Percentiles rank a stretch among this genome's conserved stretches.
These are phyloP conservation scores for Stenopsyche tienmushanensis DNA, from an alignment of 1,140 invertebrate genomes.

Conservation along the genomic window DNA sequence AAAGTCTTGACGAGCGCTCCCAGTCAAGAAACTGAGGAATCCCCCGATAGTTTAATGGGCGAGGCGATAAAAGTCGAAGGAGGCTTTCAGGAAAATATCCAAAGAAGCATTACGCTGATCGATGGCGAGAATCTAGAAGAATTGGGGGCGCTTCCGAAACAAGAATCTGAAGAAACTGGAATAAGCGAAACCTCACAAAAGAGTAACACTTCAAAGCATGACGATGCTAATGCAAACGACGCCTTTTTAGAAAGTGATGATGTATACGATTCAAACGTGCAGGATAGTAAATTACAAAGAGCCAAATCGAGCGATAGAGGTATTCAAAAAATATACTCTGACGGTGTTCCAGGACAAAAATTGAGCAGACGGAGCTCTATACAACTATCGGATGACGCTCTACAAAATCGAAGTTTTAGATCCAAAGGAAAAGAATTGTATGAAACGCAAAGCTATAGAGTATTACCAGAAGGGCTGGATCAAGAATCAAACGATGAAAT, in stretches of 20 bases:
- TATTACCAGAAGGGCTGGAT: conserved; percentile 47
- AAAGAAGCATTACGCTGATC: conserved; percentile 28
- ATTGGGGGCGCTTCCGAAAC: neutral
- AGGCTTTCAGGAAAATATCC: conserved; percentile 12
- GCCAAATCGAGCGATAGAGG: conserved; percentile 28
- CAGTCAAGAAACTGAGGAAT: conserved; percentile 28
- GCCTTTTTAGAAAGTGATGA: conserved; percentile 4
- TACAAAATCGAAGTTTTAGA: conserved; percentile 20
- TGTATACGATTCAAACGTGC: conserved; percentile 16
- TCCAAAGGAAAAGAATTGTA: conserved; percentile 43
- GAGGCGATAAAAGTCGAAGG: conserved; percentile 26
- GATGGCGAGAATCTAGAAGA: conserved; percentile 21
- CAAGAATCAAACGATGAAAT: conserved; percentile 42
- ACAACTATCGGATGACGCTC: conserved; percentile 26
- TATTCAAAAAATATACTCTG: conserved; percentile 33
- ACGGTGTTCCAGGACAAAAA: conserved; percentile 3
- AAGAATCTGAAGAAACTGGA: conserved; percentile 39
- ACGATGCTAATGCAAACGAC: conserved; percentile 10
- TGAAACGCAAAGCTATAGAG: conserved; percentile 56
- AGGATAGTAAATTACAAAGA: conserved; percentile 16
- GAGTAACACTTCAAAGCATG: neutral
- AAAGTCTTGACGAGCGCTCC: conserved; percentile 4
- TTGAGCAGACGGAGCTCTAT: conserved; percentile 24
- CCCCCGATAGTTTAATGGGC: conserved; percentile 35
- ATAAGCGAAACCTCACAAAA: conserved; percentile 34